These are phyloP conservation scores for Hemitrygon akajei DNA, from an alignment of 2,797 vertebrate genomes.

Conservation along the genomic window DNA sequence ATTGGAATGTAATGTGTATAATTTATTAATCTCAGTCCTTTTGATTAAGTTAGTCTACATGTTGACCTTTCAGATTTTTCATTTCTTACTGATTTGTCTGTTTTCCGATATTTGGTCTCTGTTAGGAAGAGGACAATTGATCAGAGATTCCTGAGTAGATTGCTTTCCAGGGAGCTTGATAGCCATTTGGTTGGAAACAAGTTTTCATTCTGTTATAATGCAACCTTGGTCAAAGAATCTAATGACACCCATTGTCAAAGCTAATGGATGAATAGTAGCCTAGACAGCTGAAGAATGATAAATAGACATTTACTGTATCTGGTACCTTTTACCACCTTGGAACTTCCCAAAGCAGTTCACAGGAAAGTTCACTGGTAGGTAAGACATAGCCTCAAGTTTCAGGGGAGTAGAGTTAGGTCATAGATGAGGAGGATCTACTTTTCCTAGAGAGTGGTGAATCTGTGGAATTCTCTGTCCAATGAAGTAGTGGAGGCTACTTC, in stretches of 20 bases:
- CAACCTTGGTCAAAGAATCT: neutral
- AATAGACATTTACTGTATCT: neutral
- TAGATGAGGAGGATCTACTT: too few relatives aligned
- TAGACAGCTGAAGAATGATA: neutral
- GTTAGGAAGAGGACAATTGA: neutral
- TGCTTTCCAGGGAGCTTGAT: neutral
- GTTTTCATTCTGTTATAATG: neutral
- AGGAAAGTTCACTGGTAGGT: neutral
- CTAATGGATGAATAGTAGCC: neutral
- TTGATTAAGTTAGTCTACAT: neutral
- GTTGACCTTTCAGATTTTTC: neutral
- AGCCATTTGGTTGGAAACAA: neutral
- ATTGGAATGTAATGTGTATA: neutral
- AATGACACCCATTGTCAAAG: neutral
- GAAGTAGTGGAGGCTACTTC: too few relatives aligned
- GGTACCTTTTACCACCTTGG: neutral
- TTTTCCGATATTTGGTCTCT: neutral
- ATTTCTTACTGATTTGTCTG: neutral
- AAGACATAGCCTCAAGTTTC: too few relatives aligned
- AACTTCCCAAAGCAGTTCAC: neutral
- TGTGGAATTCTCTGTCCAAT: too few relatives aligned
- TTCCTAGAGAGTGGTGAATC: too few relatives aligned
- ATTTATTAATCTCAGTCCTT: neutral
- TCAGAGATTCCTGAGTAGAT: neutral
- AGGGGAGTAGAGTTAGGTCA: too few relatives aligned